Percentiles rank a stretch among this genome's conserved stretches.
phyloP scores from a whole-genome alignment of 2,888 invertebrate species.

The Periphyllus acericola region DNA sequence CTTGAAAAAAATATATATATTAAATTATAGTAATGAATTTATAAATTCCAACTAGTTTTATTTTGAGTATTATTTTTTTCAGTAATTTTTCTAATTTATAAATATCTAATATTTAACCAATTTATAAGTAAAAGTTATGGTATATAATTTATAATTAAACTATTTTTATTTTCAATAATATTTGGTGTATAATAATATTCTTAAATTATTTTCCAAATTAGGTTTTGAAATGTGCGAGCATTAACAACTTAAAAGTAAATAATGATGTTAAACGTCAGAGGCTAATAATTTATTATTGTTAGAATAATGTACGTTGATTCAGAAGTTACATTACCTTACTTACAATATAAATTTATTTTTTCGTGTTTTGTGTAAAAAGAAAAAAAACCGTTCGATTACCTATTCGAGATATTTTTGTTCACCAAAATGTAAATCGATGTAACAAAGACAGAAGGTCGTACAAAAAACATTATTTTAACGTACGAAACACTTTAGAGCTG shows the following conservation, averaged over 20 bases:
- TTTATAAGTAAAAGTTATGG: too few relatives aligned
- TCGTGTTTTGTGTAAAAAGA: slow-evolving; percentile 1
- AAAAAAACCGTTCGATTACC: slow-evolving; percentile 31
- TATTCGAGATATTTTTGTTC: slow-evolving; percentile 6
- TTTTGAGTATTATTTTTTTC: too few relatives aligned
- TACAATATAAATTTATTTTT: slow-evolving; percentile 16
- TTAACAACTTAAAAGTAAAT: slow-evolving; percentile 46
- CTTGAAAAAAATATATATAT: too few relatives aligned
- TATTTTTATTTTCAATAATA: too few relatives aligned
- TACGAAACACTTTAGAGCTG: slow-evolving; percentile 25
- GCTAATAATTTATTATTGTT: slow-evolving; percentile 32
- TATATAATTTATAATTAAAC: too few relatives aligned
- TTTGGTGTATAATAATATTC: background rate
- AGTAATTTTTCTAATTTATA: too few relatives aligned
- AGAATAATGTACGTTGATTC: slow-evolving; percentile 2
- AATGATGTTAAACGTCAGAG: slow-evolving; percentile 42
- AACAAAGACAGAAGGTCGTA: slow-evolving; percentile 34
- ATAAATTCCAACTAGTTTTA: too few relatives aligned
- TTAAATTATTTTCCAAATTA: slow-evolving; percentile 1
- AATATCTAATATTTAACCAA: too few relatives aligned
- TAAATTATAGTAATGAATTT: too few relatives aligned
- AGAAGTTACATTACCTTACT: slow-evolving; percentile 30
- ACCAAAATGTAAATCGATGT: slow-evolving; percentile 22
- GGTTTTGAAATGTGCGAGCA: slow-evolving; percentile 22
- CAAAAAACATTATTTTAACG: slow-evolving; percentile 9